phyloP scores from a whole-genome alignment of 37 sponge, comb jelly and placozoan species.

The Spongilla lacustris region DNA sequence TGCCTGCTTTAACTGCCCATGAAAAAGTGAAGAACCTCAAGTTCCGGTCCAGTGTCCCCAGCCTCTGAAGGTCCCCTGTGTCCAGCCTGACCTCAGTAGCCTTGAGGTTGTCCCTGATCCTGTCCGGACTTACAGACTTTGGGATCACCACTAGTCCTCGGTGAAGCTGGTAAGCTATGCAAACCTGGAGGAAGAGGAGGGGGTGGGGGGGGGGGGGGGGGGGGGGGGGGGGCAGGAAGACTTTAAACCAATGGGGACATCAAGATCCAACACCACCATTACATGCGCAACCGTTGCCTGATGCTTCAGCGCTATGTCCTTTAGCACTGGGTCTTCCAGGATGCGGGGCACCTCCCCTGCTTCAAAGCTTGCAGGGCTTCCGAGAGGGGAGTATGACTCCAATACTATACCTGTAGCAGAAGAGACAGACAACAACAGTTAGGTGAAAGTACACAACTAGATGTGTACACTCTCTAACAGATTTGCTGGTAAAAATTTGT shows the following conservation, averaged over 20 bases:
- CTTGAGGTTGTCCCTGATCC: conserved; percentile 64
- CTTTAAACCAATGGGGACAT: background rate
- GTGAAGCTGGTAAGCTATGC: conserved; percentile 57
- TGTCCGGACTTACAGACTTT: conserved; percentile 63
- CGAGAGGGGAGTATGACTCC: conserved; percentile 61
- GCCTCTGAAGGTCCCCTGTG: conserved; percentile 59
- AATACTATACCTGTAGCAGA: conserved; percentile 38
- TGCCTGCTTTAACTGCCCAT: background rate
- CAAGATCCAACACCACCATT: background rate
- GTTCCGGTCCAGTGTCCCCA: conserved; percentile 43
- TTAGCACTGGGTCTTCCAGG: conserved; percentile 40
- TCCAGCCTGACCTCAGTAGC: conserved; percentile 59
- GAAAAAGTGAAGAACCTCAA: conserved; percentile 21
- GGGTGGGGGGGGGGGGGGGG: too few species aligned
- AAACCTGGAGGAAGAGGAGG: background rate
- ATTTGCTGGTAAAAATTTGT: too few species aligned
- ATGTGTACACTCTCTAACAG: too few species aligned
- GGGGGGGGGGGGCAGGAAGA: too few species aligned
- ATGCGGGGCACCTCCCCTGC: conserved; percentile 12
- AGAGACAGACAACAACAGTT: too few species aligned
- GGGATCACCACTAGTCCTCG: conserved; percentile 68
- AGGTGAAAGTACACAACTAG: conserved; percentile 5
- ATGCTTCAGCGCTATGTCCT: conserved; percentile 43
- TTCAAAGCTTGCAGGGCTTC: conserved; percentile 34
- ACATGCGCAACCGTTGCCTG: conserved; percentile 51